Conservation (phyloP, 2,888 invertebrate species). For the Stegophylla sp. region DNA sequence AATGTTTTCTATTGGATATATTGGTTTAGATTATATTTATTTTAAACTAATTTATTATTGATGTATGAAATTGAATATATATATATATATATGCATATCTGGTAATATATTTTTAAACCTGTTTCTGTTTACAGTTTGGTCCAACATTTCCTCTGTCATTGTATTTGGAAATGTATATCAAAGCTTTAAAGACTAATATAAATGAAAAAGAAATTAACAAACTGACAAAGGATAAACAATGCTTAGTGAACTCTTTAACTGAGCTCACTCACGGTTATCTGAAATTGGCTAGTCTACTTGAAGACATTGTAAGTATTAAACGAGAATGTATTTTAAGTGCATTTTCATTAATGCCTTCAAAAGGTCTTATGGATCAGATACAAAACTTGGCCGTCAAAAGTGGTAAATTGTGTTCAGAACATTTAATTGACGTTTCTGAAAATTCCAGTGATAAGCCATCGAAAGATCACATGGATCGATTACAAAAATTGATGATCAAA, state of each 20-base stretch:
- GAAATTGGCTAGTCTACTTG: constrained; percentile 71
- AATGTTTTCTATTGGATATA: too few relatives aligned
- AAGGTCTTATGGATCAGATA: constrained; percentile 70
- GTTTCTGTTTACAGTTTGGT: constrained; percentile 44
- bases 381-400: constrained; percentile 66
- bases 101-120: neutral
- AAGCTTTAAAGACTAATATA: neutral
- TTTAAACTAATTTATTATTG: too few relatives aligned
- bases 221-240: neutral
- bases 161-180: constrained; percentile 23
- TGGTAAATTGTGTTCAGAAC: constrained; percentile 16
- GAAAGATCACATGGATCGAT: too few relatives aligned
- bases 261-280: constrained; percentile 71
- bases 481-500: too few relatives aligned
- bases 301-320: constrained; percentile 69
- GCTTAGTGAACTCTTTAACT: neutral
- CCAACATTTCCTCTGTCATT: constrained; percentile 4
- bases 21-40: too few relatives aligned
- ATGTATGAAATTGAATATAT: too few relatives aligned
- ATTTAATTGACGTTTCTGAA: neutral
- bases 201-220: constrained; percentile 42
- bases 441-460: too few relatives aligned
- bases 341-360: constrained; percentile 77
- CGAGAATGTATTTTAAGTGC: constrained; percentile 78
- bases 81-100: too few relatives aligned